Base-by-base conservation (phyloP, 2,113 vertebrate species). In the Chroicocephalus ridibundus region DNA sequence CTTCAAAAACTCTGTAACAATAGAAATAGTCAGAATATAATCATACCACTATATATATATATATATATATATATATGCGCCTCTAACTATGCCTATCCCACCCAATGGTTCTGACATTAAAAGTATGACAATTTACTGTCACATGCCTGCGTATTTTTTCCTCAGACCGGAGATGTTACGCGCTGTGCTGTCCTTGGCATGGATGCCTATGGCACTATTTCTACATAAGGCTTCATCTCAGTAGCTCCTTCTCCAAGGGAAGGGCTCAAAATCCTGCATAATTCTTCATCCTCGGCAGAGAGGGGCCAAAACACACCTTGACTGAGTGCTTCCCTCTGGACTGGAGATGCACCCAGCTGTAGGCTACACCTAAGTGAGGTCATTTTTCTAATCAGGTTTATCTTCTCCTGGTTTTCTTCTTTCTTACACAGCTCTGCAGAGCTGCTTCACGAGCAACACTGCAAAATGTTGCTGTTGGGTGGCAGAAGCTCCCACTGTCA, bases 91-190 rank as follows among this genome's bases (percentile, higher is more conserved):
- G 31, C 55, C 32, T 75, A 47, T 68, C 47, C 27, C 49, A 70
- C 31, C 27, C 32, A 54, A 29, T 42, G 60, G 32, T 70, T 94
- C 83, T 94, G 83, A 61, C 40, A 55, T 38, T 54, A 42, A 7
- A 95, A 62, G 42, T 46, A 78, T 66, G 68, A 77, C 51, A 90
- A 54, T 34, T n/a, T 15, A 66, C 10, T n/a, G 27, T 65, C 68
- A 62, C 0, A 1, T 62, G 21, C 40, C 76, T 60, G 18, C 0
- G 1, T 22, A n/a, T 21, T 78, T 92, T 31, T 36, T 29, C 5
- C 34, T 77, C 49, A 88, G 40, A n/a, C 24, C 69, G 75, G 36
- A 40, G 51, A 70, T 84, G 86, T 86, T 70, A 44, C 51, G 27
- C 0, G 0, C 14, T 49, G 13, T 66, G 72, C 61, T 19, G 4